Conservation (phyloP, 2,113 vertebrate species). For the Plectropomus leopardus region DNA sequence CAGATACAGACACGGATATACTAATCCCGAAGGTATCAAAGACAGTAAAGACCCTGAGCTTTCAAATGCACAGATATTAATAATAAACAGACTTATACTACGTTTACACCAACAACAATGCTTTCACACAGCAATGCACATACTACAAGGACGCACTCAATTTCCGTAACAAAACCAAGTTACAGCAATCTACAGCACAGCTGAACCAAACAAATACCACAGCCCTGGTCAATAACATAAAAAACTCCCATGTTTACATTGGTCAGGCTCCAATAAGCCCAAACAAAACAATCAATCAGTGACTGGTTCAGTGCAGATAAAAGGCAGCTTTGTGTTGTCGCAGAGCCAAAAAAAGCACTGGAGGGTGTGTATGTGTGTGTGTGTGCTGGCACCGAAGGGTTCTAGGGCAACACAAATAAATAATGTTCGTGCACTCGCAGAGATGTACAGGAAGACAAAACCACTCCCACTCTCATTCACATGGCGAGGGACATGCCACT, state of each 20-base stretch:
- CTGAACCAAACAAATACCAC: constrained; percentile 34
- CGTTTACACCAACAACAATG: background rate
- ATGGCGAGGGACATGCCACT: constrained; percentile 32
- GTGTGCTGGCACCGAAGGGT: constrained; percentile 25
- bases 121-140: background rate
- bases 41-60: background rate
- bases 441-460: constrained; percentile 45
- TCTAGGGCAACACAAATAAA: constrained; percentile 67
- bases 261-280: constrained; percentile 47
- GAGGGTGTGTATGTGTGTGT: constrained; percentile 53
- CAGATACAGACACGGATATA: constrained; percentile 1
- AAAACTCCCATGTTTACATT: constrained; percentile 50
- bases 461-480: constrained; percentile 67
- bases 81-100: background rate
- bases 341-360: constrained; percentile 47
- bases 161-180: constrained; percentile 21
- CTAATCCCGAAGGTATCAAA: background rate
- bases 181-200: constrained; percentile 12
- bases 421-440: constrained; percentile 43
- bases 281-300: constrained; percentile 69
- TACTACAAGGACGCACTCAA: background rate
- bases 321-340: constrained; percentile 53
- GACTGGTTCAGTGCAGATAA: constrained; percentile 53
- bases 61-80: constrained; percentile 8
- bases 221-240: constrained; percentile 22